phyloP scores from a whole-genome alignment of 2,797 vertebrate species.

The Prionace glauca region DNA sequence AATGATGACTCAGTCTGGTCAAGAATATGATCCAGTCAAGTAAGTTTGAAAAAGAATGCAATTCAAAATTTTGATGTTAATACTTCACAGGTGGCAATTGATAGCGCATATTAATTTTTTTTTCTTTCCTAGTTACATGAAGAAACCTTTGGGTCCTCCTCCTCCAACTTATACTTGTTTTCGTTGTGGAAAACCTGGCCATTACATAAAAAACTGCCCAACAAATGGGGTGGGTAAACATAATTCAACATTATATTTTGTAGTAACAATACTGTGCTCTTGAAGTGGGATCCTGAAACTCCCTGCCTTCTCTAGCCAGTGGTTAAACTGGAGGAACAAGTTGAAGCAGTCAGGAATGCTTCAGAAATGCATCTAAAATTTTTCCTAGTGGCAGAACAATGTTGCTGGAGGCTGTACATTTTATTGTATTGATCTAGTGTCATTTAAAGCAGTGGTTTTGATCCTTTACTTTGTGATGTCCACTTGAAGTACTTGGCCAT shows the following conservation, averaged over 20 bases:
- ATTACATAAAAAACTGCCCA: conserved; percentile 94
- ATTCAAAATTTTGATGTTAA: neutral
- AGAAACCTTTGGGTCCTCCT: conserved; percentile 71
- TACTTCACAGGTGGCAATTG: neutral
- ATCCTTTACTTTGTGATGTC: neutral
- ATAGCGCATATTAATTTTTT: conserved; percentile 40
- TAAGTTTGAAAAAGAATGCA: conserved; percentile 60
- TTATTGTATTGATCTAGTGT: neutral
- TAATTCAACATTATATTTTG: conserved; percentile 38
- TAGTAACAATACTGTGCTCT: conserved; percentile 27
- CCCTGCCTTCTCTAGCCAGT: neutral
- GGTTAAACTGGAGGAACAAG: neutral
- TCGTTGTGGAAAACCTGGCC: conserved; percentile 85
- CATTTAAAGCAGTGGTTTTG: neutral
- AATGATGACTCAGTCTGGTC: conserved; percentile 87
- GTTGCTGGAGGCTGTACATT: neutral
- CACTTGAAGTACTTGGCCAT: neutral
- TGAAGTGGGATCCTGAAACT: conserved; percentile 1
- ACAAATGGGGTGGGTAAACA: conserved; percentile 72
- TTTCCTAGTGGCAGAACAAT: neutral
- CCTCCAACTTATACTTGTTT: conserved; percentile 87
- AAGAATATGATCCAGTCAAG: conserved; percentile 88
- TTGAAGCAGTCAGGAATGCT: neutral
- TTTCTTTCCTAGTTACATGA: conserved; percentile 73
- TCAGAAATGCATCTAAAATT: neutral